These are phyloP conservation scores for Drosophila truncata DNA, from an alignment of 1,140 invertebrate species.

Conservation along the genomic window DNA sequence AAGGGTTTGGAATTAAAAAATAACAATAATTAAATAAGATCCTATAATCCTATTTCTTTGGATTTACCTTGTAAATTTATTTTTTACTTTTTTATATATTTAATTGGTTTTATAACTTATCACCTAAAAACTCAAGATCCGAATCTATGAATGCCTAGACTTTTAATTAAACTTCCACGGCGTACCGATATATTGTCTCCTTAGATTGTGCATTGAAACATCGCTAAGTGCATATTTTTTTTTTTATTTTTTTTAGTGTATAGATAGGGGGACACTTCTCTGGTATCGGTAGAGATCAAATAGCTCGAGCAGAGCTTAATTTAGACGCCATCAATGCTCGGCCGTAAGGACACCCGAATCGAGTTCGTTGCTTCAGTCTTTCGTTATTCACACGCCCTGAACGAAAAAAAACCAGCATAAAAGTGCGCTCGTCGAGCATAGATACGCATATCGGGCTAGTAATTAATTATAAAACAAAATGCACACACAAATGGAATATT, in stretches of 20 bases:
- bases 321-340: constrained; percentile 68
- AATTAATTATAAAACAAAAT: constrained; percentile 63
- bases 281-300: constrained; percentile 74
- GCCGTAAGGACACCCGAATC: constrained; percentile 37
- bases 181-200: too few relatives aligned
- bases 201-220: too few relatives aligned
- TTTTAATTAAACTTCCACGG: not conserved
- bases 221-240: not conserved
- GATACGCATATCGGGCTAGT: constrained; percentile 35
- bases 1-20: not conserved
- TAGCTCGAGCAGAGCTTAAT: constrained; percentile 50
- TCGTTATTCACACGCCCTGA: constrained; percentile 48
- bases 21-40: not conserved
- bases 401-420: constrained; percentile 47
- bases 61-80: not conserved
- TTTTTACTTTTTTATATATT: not conserved
- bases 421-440: constrained; percentile 26
- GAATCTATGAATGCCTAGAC: too few relatives aligned
- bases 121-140: too few relatives aligned
- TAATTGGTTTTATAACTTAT: not conserved
- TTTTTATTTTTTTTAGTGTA: constrained; percentile 1
- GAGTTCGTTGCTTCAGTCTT: constrained; percentile 75
- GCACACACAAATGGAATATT: constrained; percentile 25
- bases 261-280: not conserved
- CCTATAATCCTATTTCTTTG: not conserved